phyloP scores from a whole-genome alignment of 2,797 vertebrate species.

The Hydrophis major region DNA sequence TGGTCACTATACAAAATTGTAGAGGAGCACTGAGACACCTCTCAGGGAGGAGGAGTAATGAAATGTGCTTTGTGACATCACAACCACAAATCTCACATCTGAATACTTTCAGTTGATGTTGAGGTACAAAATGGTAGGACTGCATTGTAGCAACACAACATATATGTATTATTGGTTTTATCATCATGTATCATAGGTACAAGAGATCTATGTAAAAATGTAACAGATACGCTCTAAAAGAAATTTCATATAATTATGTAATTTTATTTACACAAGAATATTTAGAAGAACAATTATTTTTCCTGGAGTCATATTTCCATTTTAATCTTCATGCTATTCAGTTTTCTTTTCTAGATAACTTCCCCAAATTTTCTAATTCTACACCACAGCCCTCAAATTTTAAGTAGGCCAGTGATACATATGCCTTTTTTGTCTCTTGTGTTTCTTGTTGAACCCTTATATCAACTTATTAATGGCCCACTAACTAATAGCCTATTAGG shows the following conservation, averaged over 20 bases:
- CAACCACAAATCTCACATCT: not conserved
- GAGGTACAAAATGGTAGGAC: not conserved
- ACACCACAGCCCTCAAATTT: not conserved
- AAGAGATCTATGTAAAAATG: not conserved
- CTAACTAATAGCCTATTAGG: not conserved
- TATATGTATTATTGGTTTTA: not conserved
- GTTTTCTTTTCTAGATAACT: not conserved
- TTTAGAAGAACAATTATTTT: constrained; percentile 23
- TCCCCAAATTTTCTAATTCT: not conserved
- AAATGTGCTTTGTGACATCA: not conserved
- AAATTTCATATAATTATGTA: constrained; percentile 8
- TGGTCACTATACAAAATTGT: constrained; percentile 7
- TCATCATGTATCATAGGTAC: not conserved
- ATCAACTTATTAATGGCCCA: not conserved
- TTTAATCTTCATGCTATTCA: not conserved
- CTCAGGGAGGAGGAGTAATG: not conserved
- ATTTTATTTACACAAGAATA: constrained; percentile 11
- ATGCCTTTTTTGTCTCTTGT: not conserved
- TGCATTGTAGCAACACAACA: not conserved
- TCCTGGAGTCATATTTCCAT: not conserved
- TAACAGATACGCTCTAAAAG: constrained; percentile 7
- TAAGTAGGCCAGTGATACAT: not conserved
- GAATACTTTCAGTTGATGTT: not conserved
- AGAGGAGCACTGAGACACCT: not conserved
- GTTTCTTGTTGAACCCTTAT: not conserved